Base-by-base conservation (phyloP, 1,140 invertebrate genomes). In the Eueides isabella region DNA sequence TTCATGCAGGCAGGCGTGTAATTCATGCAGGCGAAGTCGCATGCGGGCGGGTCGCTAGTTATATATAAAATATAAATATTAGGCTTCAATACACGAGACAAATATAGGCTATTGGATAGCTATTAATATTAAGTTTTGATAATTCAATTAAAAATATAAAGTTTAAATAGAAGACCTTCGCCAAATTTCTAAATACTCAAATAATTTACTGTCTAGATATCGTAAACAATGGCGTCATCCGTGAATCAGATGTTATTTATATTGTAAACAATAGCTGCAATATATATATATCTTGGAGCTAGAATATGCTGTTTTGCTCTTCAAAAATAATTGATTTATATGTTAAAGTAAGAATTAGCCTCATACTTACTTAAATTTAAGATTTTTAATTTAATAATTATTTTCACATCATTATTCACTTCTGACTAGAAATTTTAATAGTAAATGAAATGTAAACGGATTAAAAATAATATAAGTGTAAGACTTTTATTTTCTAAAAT, bases 161-260 rank as follows among this genome's bases (percentile, higher is more conserved):
- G 12, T 5, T n/a, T 55, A 2, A 55, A 23, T 2, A 55, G 6
- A 55, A 55, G 48, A 55, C 48, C 48, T 55, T 55, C 48, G 23
- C 19, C 23, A 26, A 55, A 26, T 55, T 55, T 55, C 48, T 55
- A 55, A 23, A 55, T 55, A 26, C 23, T 55, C 0, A 55, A 55
- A 55, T 48, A 23, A 23, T 26, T 93, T 61, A n/a, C 63, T 55
- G 71, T 70, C 67, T 14, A n/a, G n/a, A n/a, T n/a, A 12, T 55
- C 67, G 77, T 80, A 78, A 80, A 78, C 74, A 78, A 78, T 78
- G 74, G 76, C 74, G 74, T 80, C 74, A 78, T 68, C 29, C 33
- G 35, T 76, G 72, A 78, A 72, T 78, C 72, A 80, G 64, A 48
- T 69, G 35, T 55, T 55, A 12, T 19, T 55, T 28, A 28, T 30